Evolutionary conservation across 1,140 invertebrate genomes (phyloP).

Genomic region (Drosophila bocqueti): DNA sequence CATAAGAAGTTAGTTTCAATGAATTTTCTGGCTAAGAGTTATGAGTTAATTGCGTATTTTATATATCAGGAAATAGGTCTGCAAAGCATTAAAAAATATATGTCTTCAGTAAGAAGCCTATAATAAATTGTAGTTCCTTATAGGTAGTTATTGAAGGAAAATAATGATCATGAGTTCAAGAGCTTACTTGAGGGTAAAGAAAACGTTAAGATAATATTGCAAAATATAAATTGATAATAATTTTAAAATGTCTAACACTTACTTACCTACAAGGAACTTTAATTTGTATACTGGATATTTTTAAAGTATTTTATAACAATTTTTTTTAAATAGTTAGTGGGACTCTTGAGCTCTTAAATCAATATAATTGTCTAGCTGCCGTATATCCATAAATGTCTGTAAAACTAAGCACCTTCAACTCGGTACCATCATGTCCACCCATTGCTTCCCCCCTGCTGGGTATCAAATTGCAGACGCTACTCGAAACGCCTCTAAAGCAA

Average conservation of each 20-base stretch:
- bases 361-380: background rate
- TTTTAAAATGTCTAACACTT: background rate
- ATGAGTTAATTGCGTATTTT: background rate
- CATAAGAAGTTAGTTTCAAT: background rate
- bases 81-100: no score
- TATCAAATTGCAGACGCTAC: constrained; percentile 46
- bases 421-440: constrained; percentile 18
- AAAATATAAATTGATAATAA: background rate
- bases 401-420: constrained; percentile 1
- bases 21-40: background rate
- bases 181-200: background rate
- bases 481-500: constrained; percentile 48
- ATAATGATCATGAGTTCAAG: background rate
- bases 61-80: background rate
- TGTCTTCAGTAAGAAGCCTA: background rate
- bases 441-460: constrained; percentile 1
- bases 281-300: background rate
- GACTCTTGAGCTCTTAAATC: background rate
- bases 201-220: background rate
- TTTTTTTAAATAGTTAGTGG: background rate
- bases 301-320: background rate
- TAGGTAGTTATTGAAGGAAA: background rate
- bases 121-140: background rate
- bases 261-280: no score
- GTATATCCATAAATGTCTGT: background rate